phyloP scores from a whole-genome alignment of 2,113 vertebrate species.

The Psittacara wagleri region DNA sequence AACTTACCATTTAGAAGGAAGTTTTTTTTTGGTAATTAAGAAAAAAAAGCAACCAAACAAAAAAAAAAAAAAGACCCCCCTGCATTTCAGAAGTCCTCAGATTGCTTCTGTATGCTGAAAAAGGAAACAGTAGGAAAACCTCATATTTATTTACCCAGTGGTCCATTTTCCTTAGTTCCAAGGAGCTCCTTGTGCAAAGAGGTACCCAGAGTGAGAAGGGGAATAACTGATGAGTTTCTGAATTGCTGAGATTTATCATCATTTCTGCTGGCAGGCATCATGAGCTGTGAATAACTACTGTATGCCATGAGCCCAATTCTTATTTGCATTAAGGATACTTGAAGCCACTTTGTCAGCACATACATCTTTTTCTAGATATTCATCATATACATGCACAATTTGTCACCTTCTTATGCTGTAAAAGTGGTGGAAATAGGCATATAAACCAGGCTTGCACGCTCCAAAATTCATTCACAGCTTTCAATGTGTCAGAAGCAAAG shows the following conservation, averaged over 20 bases:
- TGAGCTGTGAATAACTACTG: neutral
- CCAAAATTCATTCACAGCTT: neutral
- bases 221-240: neutral
- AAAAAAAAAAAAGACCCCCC: too few relatives aligned
- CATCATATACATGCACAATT: neutral
- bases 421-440: neutral
- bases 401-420: neutral
- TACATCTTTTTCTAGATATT: neutral
- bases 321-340: neutral
- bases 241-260: neutral
- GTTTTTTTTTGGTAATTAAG: neutral
- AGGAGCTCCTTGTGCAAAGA: neutral
- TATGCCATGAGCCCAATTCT: neutral
- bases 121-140: neutral
- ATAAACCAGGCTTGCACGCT: neutral
- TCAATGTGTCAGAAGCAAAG: neutral
- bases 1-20: neutral
- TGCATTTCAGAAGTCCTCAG: neutral
- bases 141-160: neutral
- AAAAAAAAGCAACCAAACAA: too few relatives aligned
- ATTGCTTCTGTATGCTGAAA: neutral
- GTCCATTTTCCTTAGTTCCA: neutral
- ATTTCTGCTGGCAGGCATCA: neutral
- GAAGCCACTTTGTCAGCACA: neutral
- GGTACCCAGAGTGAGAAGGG: neutral